Evolutionary conservation across 2,113 vertebrate species (phyloP).

Genomic region (Murina feae): DNA sequence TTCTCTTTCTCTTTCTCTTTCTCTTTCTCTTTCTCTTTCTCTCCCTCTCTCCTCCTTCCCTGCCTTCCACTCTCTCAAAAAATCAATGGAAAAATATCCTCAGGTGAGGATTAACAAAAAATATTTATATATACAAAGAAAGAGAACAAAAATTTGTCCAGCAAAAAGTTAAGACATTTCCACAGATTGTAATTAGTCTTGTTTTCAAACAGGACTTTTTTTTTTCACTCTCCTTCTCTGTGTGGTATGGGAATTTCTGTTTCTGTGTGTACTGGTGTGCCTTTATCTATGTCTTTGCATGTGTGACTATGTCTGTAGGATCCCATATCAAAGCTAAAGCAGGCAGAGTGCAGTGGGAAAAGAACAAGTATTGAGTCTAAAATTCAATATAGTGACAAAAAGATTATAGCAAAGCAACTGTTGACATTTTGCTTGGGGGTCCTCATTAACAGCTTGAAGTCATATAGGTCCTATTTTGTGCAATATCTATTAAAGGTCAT

Average conservation of each 20-base stretch:
- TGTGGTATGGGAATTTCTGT: background rate
- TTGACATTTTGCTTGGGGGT: background rate
- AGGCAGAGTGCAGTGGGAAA: background rate
- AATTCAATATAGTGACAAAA: background rate
- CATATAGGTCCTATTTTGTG: background rate
- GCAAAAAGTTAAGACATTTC: background rate
- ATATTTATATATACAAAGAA: background rate
- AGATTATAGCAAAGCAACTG: background rate
- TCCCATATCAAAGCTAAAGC: background rate
- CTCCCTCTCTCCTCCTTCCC: too few relatives aligned
- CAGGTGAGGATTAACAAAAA: too few relatives aligned
- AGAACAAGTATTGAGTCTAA: background rate
- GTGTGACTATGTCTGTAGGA: background rate
- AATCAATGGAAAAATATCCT: too few relatives aligned
- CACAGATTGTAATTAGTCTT: background rate
- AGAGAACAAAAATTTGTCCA: background rate
- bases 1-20: too few relatives aligned
- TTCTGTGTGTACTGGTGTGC: background rate
- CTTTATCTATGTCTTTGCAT: accelerated
- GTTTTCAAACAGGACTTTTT: background rate
- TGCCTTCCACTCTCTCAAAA: too few relatives aligned
- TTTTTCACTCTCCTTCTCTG: background rate
- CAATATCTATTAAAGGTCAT: background rate
- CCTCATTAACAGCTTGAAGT: background rate
- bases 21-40: too few relatives aligned